Percentiles rank a stretch among this genome's conserved stretches.
phyloP scores from a whole-genome alignment of 1,140 invertebrate species.

The Eueides isabella region DNA sequence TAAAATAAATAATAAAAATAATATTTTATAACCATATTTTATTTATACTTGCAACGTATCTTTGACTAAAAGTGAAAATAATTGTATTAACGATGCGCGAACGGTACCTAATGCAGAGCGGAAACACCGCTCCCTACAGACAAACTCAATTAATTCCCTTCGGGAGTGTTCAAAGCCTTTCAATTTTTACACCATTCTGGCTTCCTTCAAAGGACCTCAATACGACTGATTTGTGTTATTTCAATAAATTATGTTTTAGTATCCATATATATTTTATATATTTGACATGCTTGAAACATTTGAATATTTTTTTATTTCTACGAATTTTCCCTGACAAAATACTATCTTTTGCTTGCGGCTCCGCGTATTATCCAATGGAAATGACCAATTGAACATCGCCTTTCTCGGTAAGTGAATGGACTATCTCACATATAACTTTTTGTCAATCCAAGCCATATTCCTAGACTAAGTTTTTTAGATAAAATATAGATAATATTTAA shows the following conservation, averaged over 20 bases:
- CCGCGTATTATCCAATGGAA: too few relatives aligned
- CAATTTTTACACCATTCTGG: constrained; percentile 75
- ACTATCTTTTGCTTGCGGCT: too few relatives aligned
- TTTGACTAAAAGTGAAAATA: constrained; percentile 57
- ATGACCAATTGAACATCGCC: too few relatives aligned
- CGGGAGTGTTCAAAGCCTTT: constrained; percentile 70
- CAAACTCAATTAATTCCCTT: constrained; percentile 79
- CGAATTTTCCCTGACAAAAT: too few relatives aligned
- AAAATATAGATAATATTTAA: too few relatives aligned
- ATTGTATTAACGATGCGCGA: constrained; percentile 68
- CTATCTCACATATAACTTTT: too few relatives aligned
- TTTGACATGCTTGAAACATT: background rate
- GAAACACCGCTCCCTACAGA: constrained; percentile 72
- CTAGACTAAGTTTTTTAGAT: too few relatives aligned
- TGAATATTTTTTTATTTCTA: background rate
- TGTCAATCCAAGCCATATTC: too few relatives aligned
- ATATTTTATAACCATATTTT: background rate
- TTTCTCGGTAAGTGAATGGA: too few relatives aligned
- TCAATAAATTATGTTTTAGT: background rate
- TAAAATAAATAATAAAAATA: too few relatives aligned
- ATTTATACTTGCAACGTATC: constrained; percentile 13
- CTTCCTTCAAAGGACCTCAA: constrained; percentile 39
- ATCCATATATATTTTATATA: background rate
- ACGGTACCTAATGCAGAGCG: constrained; percentile 71
- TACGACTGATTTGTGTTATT: constrained; percentile 28